These are phyloP conservation scores for Pangasianodon hypophthalmus DNA, from an alignment of 2,113 vertebrate species.

Conservation along the genomic window DNA sequence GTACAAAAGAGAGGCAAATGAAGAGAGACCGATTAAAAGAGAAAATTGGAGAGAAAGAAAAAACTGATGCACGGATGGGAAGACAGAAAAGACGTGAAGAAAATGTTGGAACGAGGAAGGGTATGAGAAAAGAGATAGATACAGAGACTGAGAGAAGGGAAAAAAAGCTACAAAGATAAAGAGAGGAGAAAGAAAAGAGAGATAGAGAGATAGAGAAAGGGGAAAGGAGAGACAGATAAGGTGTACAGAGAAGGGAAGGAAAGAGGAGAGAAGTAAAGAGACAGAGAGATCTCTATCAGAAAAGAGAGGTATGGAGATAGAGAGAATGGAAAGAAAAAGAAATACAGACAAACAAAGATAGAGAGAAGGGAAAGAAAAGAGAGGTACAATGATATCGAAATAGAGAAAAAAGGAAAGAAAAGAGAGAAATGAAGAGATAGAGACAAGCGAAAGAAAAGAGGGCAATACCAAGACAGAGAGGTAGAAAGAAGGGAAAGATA, in stretches of 20 bases:
- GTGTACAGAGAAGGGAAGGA: background rate
- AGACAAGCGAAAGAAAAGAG: background rate
- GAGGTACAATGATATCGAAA: background rate
- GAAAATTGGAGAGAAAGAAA: background rate
- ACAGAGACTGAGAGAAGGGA: background rate
- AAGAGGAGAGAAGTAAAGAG: background rate
- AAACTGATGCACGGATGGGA: too few species aligned
- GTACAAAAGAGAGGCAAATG: background rate
- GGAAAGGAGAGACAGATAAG: background rate
- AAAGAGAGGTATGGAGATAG: background rate
- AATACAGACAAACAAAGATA: background rate
- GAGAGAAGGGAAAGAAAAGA: background rate
- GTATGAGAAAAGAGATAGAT: background rate
- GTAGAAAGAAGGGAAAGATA: background rate
- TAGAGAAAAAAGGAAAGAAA: background rate
- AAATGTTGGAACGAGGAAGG: background rate
- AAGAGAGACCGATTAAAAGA: background rate
- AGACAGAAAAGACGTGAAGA: background rate
- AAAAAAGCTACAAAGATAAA: background rate
- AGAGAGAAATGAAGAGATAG: background rate
- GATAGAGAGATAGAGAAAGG: background rate
- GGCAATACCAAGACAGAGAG: background rate
- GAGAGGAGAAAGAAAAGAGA: background rate
- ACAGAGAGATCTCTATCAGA: background rate
- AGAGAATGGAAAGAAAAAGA: too few species aligned